A percentile compares a stretch with the other conserved stretches of the same genome.
Conservation (phyloP, 2,888 invertebrate species). For the Drosophila prostipennis region DNA sequence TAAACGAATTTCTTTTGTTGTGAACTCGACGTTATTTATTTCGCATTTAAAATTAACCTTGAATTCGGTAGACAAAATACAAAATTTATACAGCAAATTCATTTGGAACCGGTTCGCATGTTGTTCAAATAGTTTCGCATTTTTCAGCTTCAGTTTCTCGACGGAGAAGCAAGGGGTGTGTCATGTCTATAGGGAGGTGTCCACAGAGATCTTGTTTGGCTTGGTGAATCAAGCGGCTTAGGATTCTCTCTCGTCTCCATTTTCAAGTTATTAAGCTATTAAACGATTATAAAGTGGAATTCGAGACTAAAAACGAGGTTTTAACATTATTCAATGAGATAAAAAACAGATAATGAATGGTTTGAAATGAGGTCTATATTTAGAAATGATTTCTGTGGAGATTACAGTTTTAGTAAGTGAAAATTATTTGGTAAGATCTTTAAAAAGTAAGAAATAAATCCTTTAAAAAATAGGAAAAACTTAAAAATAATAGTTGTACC, state of each 20-base stretch:
- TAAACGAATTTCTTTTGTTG: neutral
- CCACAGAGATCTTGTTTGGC: constrained; percentile 8
- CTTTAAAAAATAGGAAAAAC: too few species aligned
- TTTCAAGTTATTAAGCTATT: constrained; percentile 13
- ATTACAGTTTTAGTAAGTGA: too few species aligned
- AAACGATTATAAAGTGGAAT: constrained; percentile 32
- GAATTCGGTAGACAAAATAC: constrained; percentile 48
- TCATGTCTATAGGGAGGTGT: constrained; percentile 7
- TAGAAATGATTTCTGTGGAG: neutral
- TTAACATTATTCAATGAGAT: too few species aligned
- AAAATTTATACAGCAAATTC: constrained; percentile 47
- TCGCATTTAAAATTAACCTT: constrained; percentile 65
- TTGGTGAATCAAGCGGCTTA: constrained; percentile 20
- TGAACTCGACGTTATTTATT: constrained; percentile 27
- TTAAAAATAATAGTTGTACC: too few species aligned
- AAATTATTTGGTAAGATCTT: too few species aligned
- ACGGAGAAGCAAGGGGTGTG: constrained; percentile 6
- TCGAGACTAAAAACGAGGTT: constrained; percentile 3
- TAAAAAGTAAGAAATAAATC: too few species aligned
- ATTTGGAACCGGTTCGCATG: constrained; percentile 59
- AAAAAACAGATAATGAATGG: neutral
- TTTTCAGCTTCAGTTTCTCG: constrained; percentile 22
- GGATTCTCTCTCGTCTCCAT: constrained; percentile 5
- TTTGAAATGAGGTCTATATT: neutral
- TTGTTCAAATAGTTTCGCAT: constrained; percentile 31